Conservation (phyloP, 2,113 vertebrate species). For the Oceanodroma tethys region DNA sequence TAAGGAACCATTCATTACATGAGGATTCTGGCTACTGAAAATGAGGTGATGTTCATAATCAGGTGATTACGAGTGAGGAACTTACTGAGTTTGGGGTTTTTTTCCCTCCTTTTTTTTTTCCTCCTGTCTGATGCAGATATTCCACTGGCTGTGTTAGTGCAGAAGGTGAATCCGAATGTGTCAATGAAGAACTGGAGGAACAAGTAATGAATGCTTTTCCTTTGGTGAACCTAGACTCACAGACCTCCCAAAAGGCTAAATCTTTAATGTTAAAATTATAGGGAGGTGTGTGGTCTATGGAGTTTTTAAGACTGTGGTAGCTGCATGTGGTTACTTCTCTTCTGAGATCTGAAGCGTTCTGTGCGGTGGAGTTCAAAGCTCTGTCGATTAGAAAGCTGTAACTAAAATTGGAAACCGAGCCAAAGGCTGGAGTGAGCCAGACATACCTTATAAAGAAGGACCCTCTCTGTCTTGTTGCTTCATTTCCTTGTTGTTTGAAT, state of each 20-base stretch:
- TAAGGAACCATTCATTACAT: neutral
- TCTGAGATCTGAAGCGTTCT: neutral
- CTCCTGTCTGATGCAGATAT: neutral
- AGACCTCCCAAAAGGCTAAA: neutral
- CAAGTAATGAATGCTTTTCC: neutral
- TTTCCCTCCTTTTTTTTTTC: neutral
- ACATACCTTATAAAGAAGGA: neutral
- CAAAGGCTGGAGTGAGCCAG: neutral
- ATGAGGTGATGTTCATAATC: neutral
- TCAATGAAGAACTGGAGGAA: neutral
- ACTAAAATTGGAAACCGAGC: neutral
- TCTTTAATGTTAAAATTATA: neutral
- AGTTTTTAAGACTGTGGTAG: neutral
- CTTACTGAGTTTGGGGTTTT: rapidly evolving
- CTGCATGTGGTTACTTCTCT: neutral
- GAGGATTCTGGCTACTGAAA: neutral
- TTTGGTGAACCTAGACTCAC: neutral
- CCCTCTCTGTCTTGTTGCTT: neutral
- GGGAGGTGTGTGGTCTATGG: neutral
- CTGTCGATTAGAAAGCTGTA: neutral
- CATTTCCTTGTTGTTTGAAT: neutral
- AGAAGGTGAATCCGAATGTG: neutral
- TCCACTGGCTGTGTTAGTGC: neutral
- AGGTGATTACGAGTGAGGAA: neutral
- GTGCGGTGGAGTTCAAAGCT: neutral